These are phyloP conservation scores for Tholera decimalis DNA, from an alignment of 2,888 invertebrate genomes.

Conservation along the genomic window DNA sequence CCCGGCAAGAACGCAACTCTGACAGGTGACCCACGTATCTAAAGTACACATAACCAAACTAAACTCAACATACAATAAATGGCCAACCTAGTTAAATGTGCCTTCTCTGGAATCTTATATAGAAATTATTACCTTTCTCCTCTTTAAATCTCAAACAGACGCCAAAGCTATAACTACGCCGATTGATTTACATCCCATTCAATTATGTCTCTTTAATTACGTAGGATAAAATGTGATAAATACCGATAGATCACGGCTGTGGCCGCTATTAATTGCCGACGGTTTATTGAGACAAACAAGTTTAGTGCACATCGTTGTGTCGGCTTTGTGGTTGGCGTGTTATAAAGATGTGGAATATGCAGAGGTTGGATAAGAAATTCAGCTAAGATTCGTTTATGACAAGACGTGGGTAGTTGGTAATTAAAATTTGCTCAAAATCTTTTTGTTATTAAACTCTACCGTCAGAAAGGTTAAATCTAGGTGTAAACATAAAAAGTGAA, in stretches of 20 bases:
- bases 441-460: too few relatives aligned
- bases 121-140: neutral
- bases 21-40: too few relatives aligned
- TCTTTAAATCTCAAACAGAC: neutral
- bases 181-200: constrained; percentile 58
- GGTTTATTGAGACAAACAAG: constrained; percentile 70
- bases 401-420: too few relatives aligned
- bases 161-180: constrained; percentile 15
- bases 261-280: constrained; percentile 62
- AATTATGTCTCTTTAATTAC: constrained; percentile 62
- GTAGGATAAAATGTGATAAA: constrained; percentile 60
- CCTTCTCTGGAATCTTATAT: neutral
- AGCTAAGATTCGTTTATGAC: neutral
- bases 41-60: too few relatives aligned
- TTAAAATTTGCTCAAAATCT: too few relatives aligned
- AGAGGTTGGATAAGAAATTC: constrained; percentile 20
- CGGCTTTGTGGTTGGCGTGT: constrained; percentile 42
- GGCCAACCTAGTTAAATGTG: neutral
- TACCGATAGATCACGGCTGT: constrained; percentile 65
- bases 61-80: too few relatives aligned
- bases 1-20: too few relatives aligned
- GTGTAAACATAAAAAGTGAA: too few relatives aligned
- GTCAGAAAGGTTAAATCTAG: too few relatives aligned
- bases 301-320: constrained; percentile 64
- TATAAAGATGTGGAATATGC: constrained; percentile 13